Conservation (phyloP, 2,888 invertebrate species). For the Helleia helle region DNA sequence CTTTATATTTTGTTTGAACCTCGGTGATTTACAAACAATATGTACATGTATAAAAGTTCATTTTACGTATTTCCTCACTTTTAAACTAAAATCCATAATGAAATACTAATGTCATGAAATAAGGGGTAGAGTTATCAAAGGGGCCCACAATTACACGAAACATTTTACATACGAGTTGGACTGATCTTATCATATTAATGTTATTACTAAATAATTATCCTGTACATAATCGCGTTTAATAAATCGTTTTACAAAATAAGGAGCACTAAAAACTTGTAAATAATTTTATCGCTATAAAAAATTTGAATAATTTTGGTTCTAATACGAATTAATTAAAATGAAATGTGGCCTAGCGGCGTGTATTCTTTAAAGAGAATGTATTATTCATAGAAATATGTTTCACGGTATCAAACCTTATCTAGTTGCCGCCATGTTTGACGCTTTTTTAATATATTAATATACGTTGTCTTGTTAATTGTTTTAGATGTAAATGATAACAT, state of each 20-base stretch:
- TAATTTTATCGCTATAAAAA: constrained; percentile 9
- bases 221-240: constrained; percentile 7
- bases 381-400: background rate
- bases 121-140: too few species aligned
- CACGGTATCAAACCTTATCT: background rate
- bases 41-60: too few species aligned
- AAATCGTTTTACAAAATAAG: constrained; percentile 12
- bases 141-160: constrained; percentile 9
- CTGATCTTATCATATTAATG: constrained; percentile 6
- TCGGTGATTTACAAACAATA: too few species aligned
- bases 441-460: background rate
- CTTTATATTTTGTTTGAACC: too few species aligned
- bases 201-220: constrained; percentile 10
- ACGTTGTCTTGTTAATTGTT: too few species aligned
- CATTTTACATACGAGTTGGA: constrained; percentile 10
- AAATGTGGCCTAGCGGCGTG: background rate
- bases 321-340: constrained; percentile 1
- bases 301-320: constrained; percentile 12
- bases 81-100: too few species aligned
- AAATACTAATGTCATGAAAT: too few species aligned
- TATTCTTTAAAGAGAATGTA: background rate
- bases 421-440: constrained; percentile 1
- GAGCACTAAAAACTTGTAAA: constrained; percentile 11
- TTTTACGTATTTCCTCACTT: too few species aligned
- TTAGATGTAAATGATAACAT: background rate